Conservation (phyloP, 2,113 vertebrate genomes). For the Okapia johnstoni region DNA sequence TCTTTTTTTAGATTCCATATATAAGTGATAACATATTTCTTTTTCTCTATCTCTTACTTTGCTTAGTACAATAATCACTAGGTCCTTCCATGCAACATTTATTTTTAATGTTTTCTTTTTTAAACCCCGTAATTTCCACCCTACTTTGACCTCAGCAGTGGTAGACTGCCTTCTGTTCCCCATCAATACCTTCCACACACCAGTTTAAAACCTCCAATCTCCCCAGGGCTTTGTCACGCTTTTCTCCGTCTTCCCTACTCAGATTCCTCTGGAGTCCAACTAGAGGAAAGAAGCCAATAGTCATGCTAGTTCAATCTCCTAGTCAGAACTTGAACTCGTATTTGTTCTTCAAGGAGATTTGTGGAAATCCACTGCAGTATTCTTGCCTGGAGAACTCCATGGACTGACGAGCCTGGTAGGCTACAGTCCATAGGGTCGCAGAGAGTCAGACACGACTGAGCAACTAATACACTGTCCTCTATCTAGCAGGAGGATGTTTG, state of each 20-base stretch:
- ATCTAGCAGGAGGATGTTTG: not conserved
- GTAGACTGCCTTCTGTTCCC: not conserved
- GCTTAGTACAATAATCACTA: not conserved
- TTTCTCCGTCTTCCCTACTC: not conserved
- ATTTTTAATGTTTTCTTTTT: not conserved
- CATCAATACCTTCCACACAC: not conserved
- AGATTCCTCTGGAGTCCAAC: not conserved
- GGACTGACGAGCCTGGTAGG: not conserved
- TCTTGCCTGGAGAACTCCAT: not conserved
- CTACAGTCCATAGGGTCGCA: not conserved
- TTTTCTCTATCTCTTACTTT: not conserved
- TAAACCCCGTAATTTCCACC: not conserved
- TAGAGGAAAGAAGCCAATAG: not conserved
- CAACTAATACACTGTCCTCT: rapidly evolving
- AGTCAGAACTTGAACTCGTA: not conserved
- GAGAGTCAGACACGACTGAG: not conserved
- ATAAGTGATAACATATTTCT: not conserved
- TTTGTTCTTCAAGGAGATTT: not conserved
- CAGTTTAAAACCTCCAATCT: not conserved
- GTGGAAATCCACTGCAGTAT: not conserved
- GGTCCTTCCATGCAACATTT: not conserved
- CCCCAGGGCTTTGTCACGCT: rapidly evolving
- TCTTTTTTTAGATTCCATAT: not conserved
- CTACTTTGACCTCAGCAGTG: not conserved
- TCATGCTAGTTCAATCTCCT: not conserved